Conservation (phyloP, 2,113 vertebrate species). For the Sceloporus tristichus region DNA sequence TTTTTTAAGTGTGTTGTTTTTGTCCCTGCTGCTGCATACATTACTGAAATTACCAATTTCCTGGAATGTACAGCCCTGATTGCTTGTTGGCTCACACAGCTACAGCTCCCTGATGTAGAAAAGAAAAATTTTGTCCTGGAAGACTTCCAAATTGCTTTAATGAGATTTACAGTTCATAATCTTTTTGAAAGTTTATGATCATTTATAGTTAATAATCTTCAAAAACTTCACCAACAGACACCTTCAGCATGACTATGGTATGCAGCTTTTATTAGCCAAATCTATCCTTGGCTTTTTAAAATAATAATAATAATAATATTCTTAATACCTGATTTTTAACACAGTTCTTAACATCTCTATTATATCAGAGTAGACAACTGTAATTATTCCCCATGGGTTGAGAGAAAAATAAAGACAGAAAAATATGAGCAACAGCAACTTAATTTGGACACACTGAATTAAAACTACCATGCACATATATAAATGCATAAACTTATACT, state of each 20-base stretch:
- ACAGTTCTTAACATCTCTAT: constrained; percentile 8
- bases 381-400: constrained; percentile 18
- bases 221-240: constrained; percentile 2
- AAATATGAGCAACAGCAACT: constrained; percentile 6
- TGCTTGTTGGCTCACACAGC: neutral
- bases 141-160: constrained; percentile 23
- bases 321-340: constrained; percentile 9
- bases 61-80: neutral
- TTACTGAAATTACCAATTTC: constrained; percentile 4
- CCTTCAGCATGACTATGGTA: constrained; percentile 5
- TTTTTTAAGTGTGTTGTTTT: neutral
- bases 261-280: constrained; percentile 11
- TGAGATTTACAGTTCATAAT: constrained; percentile 31
- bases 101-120: neutral
- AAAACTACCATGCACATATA: constrained; percentile 69
- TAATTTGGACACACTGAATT: constrained; percentile 57
- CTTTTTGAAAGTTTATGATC: constrained; percentile 34
- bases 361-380: neutral
- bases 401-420: constrained; percentile 42
- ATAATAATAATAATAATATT: neutral
- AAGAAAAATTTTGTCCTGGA: neutral
- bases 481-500: constrained; percentile 67
- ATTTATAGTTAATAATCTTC: constrained; percentile 37
- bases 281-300: neutral
- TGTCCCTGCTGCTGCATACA: neutral